Percentiles rank a stretch among this genome's conserved stretches.
Evolutionary conservation across 2,113 vertebrate genomes (phyloP).

Genomic region (Eolophus roseicapilla): DNA sequence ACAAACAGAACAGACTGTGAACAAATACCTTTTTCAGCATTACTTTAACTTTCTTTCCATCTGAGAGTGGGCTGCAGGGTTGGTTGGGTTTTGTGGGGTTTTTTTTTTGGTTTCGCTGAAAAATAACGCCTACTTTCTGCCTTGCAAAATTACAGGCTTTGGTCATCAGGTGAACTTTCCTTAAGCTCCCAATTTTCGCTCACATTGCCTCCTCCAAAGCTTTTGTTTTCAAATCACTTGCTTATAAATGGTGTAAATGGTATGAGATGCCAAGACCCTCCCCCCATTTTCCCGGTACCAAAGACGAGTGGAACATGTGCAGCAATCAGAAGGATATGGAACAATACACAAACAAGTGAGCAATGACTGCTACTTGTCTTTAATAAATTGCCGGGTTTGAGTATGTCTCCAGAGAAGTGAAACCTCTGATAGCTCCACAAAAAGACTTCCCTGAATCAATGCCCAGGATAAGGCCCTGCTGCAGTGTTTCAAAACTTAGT

Average conservation of each 20-base stretch:
- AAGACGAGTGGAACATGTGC: neutral
- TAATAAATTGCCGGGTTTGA: neutral
- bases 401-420: neutral
- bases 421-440: neutral
- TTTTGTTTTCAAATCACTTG: neutral
- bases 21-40: neutral
- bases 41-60: neutral
- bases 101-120: neutral
- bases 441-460: neutral
- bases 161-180: neutral
- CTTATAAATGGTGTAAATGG: neutral
- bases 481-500: neutral
- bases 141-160: conserved; percentile 28
- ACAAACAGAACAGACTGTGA: neutral
- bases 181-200: neutral
- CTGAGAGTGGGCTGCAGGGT: neutral
- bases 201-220: neutral
- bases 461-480: neutral
- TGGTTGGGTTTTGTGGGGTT: neutral
- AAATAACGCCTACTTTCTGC: conserved; percentile 8
- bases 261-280: neutral
- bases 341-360: neutral
- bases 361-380: neutral
- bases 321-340: neutral
- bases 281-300: neutral